These are phyloP conservation scores for Axinella damicornis DNA, from an alignment of 37 sponge, comb jelly and placozoan genomes.

Conservation along the genomic window DNA sequence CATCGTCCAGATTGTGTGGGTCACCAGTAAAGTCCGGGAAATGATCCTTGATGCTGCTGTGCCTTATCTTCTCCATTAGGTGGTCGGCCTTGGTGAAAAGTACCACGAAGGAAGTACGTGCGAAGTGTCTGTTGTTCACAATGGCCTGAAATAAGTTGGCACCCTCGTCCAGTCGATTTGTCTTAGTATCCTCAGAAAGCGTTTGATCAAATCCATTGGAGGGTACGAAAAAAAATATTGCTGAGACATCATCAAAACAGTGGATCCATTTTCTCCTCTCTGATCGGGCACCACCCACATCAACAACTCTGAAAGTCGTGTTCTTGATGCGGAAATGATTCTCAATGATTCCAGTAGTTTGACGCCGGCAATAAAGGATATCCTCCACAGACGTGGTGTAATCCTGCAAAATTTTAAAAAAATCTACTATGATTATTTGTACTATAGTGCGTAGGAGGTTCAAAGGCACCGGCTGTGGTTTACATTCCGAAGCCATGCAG, in stretches of 20 bases:
- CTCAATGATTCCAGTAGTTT: slow-evolving; percentile 72
- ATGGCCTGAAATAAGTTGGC: slow-evolving; percentile 87
- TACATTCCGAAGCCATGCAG: too few species aligned
- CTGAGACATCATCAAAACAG: too few species aligned
- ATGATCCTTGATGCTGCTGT: slow-evolving; percentile 56
- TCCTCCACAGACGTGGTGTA: slow-evolving; percentile 70
- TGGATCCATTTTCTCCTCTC: too few species aligned
- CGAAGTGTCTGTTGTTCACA: slow-evolving; percentile 87
- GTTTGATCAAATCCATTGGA: slow-evolving; percentile 82
- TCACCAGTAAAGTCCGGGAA: slow-evolving; percentile 68
- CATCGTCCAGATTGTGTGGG: slow-evolving; percentile 71
- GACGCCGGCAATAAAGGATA: slow-evolving; percentile 75
- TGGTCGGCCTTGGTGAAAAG: slow-evolving; percentile 92
- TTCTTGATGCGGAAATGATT: slow-evolving; percentile 42
- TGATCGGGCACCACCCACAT: slow-evolving; percentile 94
- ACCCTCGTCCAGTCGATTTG: slow-evolving; percentile 85
- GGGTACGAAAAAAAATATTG: slow-evolving; percentile 76
- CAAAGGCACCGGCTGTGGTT: too few species aligned
- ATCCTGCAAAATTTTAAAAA: slow-evolving; percentile 50
- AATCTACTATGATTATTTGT: too few species aligned
- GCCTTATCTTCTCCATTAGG: slow-evolving; percentile 66
- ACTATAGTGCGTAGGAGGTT: too few species aligned
- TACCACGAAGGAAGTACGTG: slow-evolving; percentile 76
- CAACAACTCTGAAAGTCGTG: slow-evolving; percentile 80
- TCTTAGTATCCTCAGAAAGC: slow-evolving; percentile 77